Conservation (phyloP, 2,113 vertebrate genomes). For the Uria lomvia region DNA sequence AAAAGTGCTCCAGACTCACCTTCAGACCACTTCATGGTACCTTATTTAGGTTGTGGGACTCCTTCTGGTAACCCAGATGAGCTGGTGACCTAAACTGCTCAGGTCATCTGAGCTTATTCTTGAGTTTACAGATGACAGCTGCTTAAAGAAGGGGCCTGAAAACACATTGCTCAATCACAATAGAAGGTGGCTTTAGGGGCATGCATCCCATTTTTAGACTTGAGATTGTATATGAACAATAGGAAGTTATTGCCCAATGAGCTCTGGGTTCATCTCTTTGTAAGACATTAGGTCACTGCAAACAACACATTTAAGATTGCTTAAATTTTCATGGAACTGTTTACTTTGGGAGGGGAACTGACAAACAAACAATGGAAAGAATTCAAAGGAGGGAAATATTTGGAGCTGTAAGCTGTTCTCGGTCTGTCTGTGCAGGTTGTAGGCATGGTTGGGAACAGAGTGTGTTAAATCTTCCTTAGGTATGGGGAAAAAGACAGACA, state of each 20-base stretch:
- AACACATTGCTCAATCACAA: neutral
- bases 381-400: neutral
- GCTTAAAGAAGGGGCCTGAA: neutral
- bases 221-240: neutral
- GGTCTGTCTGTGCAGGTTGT: neutral
- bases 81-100: neutral
- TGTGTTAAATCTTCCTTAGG: neutral
- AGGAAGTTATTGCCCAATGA: neutral
- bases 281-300: neutral
- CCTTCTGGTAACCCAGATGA: neutral
- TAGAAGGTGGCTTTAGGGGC: neutral
- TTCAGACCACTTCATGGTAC: neutral
- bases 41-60: neutral
- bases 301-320: neutral
- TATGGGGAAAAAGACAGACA: neutral
- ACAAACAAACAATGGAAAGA: neutral
- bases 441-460: neutral
- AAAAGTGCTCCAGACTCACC: neutral
- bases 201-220: neutral
- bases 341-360: neutral
- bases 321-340: constrained; percentile 16
- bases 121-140: neutral
- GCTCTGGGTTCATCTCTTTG: neutral
- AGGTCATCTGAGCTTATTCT: neutral
- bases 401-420: neutral